phyloP scores from a whole-genome alignment of 1,140 invertebrate species.

The Parasteatoda tepidariorum region DNA sequence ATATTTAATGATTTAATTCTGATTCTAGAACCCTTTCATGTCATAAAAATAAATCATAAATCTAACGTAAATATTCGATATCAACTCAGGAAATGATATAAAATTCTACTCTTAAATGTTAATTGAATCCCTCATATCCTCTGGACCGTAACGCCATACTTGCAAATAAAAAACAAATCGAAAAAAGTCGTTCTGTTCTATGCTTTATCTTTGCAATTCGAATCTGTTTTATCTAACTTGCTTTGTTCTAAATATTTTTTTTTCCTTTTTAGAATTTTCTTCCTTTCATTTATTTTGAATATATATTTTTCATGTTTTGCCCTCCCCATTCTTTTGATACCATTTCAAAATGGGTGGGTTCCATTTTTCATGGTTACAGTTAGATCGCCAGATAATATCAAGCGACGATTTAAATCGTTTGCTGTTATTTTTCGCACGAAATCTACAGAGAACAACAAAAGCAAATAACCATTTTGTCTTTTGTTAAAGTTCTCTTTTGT shows the following conservation, averaged over 20 bases:
- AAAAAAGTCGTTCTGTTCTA: slow-evolving; percentile 27
- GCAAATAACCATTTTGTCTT: slow-evolving; percentile 18
- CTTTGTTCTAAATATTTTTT: slow-evolving; percentile 1
- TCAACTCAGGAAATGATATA: slow-evolving; percentile 11
- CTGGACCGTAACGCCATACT: slow-evolving; percentile 34
- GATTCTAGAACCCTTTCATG: not conserved
- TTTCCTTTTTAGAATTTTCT: slow-evolving; percentile 15
- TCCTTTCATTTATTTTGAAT: not conserved
- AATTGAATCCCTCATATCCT: slow-evolving; percentile 40
- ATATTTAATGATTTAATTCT: not conserved
- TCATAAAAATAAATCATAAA: not conserved
- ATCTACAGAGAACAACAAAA: slow-evolving; percentile 14
- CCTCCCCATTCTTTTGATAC: slow-evolving; percentile 14
- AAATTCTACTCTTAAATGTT: slow-evolving; percentile 35
- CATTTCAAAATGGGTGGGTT: not conserved
- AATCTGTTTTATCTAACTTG: not conserved
- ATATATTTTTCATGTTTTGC: not conserved
- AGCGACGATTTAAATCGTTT: slow-evolving; percentile 43
- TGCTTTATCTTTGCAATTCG: not conserved
- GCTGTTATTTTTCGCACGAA: not conserved
- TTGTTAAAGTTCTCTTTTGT: slow-evolving; percentile 40
- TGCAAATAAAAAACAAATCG: slow-evolving; percentile 6
- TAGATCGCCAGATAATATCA: slow-evolving; percentile 57
- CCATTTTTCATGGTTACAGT: not conserved
- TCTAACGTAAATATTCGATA: not conserved